Base-by-base conservation (phyloP, 2,113 vertebrate genomes). In the Myotis yumanensis region DNA sequence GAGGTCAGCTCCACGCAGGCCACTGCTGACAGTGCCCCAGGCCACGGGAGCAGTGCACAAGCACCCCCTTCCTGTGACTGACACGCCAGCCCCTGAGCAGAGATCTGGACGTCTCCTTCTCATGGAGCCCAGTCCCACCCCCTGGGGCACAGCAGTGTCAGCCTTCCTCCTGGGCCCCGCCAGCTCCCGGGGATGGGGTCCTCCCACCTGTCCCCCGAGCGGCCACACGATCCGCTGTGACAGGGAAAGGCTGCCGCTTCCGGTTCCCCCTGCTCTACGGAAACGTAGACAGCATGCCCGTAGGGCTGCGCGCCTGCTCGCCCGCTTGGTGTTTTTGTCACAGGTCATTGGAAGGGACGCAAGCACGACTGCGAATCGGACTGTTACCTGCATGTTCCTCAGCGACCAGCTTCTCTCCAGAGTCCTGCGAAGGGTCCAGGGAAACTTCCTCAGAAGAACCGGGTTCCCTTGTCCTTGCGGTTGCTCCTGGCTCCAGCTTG, bases 401-500 rank as follows among this genome's bases (percentile, higher is more conserved):
- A 51, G 97, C 86, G 76, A 95, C 66, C 5, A 91, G 90, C 18
- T 98, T 98, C 94, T 98, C 99, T 86, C 99, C 98, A 32, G 97
- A 94, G 88, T 98, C 98, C 62, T 98, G 98, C 15, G 96, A 92
- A 91, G 89, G 32, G 66, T 25, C 64, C 46, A 95, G 95, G 9
- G 94, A 91, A 6, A 46, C 75, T 77, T 97, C 98, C 96, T 98
- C 98, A n/a, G 96, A 0, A 4, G 97, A 93, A 20, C 71, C 23
- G 54, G 96, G 23, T 2, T 95, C 93, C 86, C 89, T 97, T 28
- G 96, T 96, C 83, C 97, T 98, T 3, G 86, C 86, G 66, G 95
- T 98, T 86, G 98, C 98, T 71, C 99, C 99, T 7, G 99, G 99
- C 94, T 99, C 98, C 96, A 99, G 98, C 87, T 98, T 99, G 23